These are phyloP conservation scores for Plectus sambesii DNA, from an alignment of 1,140 invertebrate species.

Conservation along the genomic window DNA sequence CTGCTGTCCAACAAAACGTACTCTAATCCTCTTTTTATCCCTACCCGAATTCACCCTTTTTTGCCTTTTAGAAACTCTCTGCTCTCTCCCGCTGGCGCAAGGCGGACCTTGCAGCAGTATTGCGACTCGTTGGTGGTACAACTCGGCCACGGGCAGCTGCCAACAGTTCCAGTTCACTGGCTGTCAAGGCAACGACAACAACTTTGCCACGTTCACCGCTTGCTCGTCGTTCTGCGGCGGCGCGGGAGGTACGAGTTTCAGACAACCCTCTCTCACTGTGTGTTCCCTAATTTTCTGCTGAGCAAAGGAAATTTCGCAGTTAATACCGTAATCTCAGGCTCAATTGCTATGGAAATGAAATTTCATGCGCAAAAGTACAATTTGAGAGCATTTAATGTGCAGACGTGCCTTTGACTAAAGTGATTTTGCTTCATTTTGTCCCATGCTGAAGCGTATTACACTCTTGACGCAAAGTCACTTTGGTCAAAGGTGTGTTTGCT, in stretches of 20 bases:
- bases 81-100: constrained; percentile 17
- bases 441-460: no score
- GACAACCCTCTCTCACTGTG: no score
- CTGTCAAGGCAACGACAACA: constrained; percentile 28
- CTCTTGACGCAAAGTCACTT: no score
- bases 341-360: no score
- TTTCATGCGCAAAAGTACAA: constrained; percentile 24
- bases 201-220: constrained; percentile 21
- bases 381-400: constrained; percentile 10
- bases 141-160: constrained; percentile 19
- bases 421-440: no score
- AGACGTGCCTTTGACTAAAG: not conserved
- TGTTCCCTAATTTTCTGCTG: no score
- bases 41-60: no score
- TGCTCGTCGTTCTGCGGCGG: constrained; percentile 23
- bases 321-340: no score
- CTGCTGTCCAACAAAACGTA: constrained; percentile 24
- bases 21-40: no score
- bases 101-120: constrained; percentile 24
- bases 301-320: no score
- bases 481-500: no score
- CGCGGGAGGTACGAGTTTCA: no score
- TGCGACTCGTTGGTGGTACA: constrained; percentile 26
- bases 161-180: constrained; percentile 26
- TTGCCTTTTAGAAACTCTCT: constrained; percentile 23